A percentile compares a stretch with the other conserved stretches of the same genome.
phyloP scores from a whole-genome alignment of 2,113 vertebrate genomes.

The Caranx melampygus region DNA sequence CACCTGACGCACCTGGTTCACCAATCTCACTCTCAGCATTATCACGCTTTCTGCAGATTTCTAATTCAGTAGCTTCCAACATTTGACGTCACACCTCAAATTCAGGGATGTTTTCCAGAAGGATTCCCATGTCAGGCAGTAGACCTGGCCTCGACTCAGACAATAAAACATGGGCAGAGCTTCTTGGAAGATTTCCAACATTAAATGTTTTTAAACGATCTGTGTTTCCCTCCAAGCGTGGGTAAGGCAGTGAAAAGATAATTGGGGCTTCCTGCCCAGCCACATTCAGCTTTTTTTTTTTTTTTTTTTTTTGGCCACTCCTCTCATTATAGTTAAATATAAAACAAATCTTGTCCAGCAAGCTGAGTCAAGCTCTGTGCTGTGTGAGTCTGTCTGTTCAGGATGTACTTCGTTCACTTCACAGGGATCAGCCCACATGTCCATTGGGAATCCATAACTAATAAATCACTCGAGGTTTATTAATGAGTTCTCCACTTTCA shows the following conservation, averaged over 20 bases:
- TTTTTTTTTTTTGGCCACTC: neutral
- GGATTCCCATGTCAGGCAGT: too few relatives aligned
- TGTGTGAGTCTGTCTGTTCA: neutral
- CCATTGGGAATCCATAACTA: neutral
- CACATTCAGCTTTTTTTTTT: neutral
- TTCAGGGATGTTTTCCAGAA: neutral
- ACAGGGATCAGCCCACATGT: neutral
- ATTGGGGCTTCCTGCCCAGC: neutral
- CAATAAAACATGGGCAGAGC: neutral
- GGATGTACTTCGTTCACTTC: conserved; percentile 7
- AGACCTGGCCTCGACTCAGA: neutral
- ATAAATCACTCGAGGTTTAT: neutral
- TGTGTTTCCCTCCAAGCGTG: neutral
- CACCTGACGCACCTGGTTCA: too few relatives aligned
- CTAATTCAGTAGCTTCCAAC: too few relatives aligned
- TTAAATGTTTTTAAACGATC: neutral
- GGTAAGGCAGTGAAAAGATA: neutral
- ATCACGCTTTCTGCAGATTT: neutral
- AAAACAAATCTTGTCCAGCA: conserved; percentile 39
- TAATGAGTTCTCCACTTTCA: too few relatives aligned
- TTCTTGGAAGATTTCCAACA: too few relatives aligned
- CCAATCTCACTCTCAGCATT: neutral
- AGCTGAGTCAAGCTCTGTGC: neutral
- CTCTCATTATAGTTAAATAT: conserved; percentile 16
- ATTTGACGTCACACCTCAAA: too few relatives aligned